Base-by-base conservation (phyloP, 2,888 invertebrate genomes). In the Hypsopygia costalis region DNA sequence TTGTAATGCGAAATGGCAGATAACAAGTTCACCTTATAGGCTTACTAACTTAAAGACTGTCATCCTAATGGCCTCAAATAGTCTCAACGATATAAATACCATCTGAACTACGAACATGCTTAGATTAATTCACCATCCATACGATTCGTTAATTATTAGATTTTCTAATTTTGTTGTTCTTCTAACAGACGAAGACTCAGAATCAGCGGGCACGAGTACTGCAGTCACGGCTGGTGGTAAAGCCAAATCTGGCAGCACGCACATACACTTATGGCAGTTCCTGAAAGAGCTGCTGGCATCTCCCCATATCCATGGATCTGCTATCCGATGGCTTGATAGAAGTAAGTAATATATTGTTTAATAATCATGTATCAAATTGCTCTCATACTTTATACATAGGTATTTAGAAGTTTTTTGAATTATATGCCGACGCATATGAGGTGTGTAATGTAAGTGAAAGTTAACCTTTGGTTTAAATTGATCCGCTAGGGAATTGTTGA, bases 261-360 rank as follows among this genome's bases (percentile, higher is more conserved):
- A 97, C 80, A 99, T 99, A 58, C 99, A 99, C 78, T 91, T 99
- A 34, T 99, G 99, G 99, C 98, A 99, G 86, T 99, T 99, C 83
- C 91, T 99, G 39, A 98, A 98, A 76, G 98, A 99, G 76, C 92
- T 99, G 9, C 91, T 99, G 1, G 92, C 95, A 11, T 93, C 96
- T 36, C 97, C 98, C 0, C 95, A 96, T 56, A 86, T 93, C 22
- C 96, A 98, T 77, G 97, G 97, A 7, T 95, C 95, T 3, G 98
- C 98, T 73, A 99, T 99, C 71, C 94, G 98, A 69, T 99, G 99
- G 99, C 89, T 99, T 61, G 98, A 99, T 80, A 93, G 98, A 69
- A 92, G 92, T 89, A 52, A 86, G 86, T 83, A 31, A 1, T 31
- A n/a, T 20, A 21, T 9, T 5, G 1, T n/a, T n/a, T n/a, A n/a